These are phyloP conservation scores for Polydrusus cervinus DNA, from an alignment of 2,888 invertebrate species.

Conservation along the genomic window DNA sequence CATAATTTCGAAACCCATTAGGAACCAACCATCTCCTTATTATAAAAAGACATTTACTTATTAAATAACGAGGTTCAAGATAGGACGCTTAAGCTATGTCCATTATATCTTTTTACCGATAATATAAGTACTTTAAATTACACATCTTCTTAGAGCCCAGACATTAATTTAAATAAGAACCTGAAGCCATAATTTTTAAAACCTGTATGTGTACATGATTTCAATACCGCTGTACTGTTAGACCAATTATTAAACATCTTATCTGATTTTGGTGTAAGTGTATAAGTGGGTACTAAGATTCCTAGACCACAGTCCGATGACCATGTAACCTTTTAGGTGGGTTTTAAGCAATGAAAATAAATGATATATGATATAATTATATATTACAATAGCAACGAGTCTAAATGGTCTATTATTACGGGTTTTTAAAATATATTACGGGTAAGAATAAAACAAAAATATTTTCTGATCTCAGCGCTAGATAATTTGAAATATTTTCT, in stretches of 20 bases:
- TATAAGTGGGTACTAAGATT: constrained; percentile 57
- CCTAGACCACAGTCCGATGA: constrained; percentile 50
- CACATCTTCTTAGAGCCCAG: constrained; percentile 40
- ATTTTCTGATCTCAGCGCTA: constrained; percentile 29
- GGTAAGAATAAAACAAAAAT: constrained; percentile 45
- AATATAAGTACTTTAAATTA: constrained; percentile 49
- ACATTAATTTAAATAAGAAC: constrained; percentile 51
- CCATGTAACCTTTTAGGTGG: constrained; percentile 52
- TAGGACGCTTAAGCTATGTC: constrained; percentile 35
- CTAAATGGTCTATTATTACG: constrained; percentile 54
- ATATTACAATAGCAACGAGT: constrained; percentile 51
- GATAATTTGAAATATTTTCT: constrained; percentile 45
- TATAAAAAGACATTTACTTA: constrained; percentile 38
- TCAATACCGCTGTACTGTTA: constrained; percentile 61
- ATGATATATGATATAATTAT: constrained; percentile 55
- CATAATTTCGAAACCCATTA: constrained; percentile 38
- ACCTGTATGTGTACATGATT: constrained; percentile 50
- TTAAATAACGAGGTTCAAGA: constrained; percentile 26
- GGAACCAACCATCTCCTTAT: constrained; percentile 19
- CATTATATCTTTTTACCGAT: constrained; percentile 46
- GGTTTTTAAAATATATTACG: constrained; percentile 50
- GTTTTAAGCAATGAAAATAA: constrained; percentile 53
- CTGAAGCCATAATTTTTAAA: constrained; percentile 47
- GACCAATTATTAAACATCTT: constrained; percentile 65
- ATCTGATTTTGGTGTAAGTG: constrained; percentile 62